Evolutionary conservation across 1,140 invertebrate genomes (phyloP).

Genomic region (Drosophila willistoni): DNA sequence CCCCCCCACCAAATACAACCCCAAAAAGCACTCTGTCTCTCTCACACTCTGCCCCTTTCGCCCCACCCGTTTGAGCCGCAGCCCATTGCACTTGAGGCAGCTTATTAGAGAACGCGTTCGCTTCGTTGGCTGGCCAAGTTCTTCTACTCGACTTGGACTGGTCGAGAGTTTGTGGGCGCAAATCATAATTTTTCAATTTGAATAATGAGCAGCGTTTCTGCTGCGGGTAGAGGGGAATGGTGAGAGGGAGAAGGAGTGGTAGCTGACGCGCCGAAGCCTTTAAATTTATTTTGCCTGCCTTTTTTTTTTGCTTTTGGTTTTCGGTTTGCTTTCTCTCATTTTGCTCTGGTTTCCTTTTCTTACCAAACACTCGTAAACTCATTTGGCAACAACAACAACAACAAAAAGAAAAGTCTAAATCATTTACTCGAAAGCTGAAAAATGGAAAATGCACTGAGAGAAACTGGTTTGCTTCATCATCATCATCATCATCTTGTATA

Average conservation of each 20-base stretch:
- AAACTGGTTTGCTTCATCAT: background rate
- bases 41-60: background rate
- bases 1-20: background rate
- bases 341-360: conserved; percentile 39
- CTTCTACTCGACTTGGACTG: conserved; percentile 37
- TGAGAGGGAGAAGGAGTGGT: background rate
- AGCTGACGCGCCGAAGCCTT: conserved; percentile 58
- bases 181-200: conserved; percentile 82
- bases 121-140: conserved; percentile 46
- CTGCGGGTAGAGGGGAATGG: background rate
- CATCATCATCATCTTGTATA: conserved; percentile 24
- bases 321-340: background rate
- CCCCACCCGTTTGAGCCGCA: conserved; percentile 1
- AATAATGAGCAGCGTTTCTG: conserved; percentile 70
- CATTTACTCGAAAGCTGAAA: conserved; percentile 70
- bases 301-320: conserved; percentile 38
- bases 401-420: conserved; percentile 67
- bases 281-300: conserved; percentile 73
- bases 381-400: conserved; percentile 44
- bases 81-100: conserved; percentile 68
- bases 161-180: conserved; percentile 54
- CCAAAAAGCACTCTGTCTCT: background rate
- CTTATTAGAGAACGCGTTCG: conserved; percentile 67
- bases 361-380: conserved; percentile 79
- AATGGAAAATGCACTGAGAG: conserved; percentile 19